Percentiles rank a stretch among this genome's conserved stretches.
phyloP scores from a whole-genome alignment of 1,140 invertebrate genomes.

The Atta texana region DNA sequence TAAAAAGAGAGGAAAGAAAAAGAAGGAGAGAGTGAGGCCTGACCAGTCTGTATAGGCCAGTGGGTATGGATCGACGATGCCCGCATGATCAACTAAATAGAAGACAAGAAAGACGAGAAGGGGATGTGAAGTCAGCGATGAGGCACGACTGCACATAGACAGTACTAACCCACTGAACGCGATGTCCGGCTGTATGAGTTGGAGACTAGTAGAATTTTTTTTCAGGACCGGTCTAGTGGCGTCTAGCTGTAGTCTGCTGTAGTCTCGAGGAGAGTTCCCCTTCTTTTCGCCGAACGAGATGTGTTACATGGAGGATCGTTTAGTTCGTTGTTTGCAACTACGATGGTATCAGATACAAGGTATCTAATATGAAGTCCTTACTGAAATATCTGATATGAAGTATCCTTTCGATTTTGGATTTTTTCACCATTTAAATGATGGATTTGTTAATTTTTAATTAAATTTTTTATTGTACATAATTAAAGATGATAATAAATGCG shows the following conservation, averaged over 20 bases:
- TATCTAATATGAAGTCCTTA: background rate
- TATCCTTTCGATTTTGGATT: background rate
- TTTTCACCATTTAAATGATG: background rate
- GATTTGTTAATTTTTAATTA: background rate
- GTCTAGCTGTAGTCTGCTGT: conserved; percentile 75
- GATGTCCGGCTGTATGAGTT: conserved; percentile 46
- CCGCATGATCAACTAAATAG: conserved; percentile 73
- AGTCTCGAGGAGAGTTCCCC: conserved; percentile 45
- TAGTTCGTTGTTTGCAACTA: background rate
- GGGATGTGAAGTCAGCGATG: conserved; percentile 3
- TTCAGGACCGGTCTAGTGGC: conserved; percentile 73
- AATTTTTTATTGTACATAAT: background rate
- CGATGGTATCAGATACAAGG: background rate
- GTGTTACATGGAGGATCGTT: background rate
- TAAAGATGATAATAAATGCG: background rate
- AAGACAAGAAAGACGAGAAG: conserved; percentile 7
- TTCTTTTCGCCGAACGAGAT: conserved; percentile 19
- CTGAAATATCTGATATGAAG: background rate
- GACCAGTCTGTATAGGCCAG: conserved; percentile 62
- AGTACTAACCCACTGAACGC: conserved; percentile 76
- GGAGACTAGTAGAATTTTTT: conserved; percentile 67
- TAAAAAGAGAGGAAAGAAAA: conserved; percentile 37
- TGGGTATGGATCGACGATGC: conserved; percentile 59
- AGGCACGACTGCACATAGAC: conserved; percentile 43
- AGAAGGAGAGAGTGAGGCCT: conserved; percentile 46